A percentile compares a stretch with the other conserved stretches of the same genome.
phyloP scores from a whole-genome alignment of 2,888 invertebrate genomes.

The Chloroclysta siterata region DNA sequence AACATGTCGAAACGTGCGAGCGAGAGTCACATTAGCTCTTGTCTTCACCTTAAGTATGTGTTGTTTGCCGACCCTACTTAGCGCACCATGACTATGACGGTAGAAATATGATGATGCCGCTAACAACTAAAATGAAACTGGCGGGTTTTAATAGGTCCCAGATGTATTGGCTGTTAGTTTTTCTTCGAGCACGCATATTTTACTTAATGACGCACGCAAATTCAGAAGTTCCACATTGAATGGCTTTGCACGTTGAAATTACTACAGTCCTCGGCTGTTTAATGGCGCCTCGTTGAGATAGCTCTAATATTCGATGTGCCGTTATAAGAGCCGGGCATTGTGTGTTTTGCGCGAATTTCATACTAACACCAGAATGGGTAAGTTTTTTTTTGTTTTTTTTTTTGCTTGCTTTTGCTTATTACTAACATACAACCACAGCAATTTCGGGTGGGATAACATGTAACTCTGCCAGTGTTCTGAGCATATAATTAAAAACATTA shows the following conservation, averaged over 20 bases:
- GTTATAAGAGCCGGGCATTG: slow-evolving; percentile 21
- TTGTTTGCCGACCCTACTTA: no score
- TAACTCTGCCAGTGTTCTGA: no score
- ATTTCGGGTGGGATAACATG: no score
- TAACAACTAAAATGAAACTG: no score
- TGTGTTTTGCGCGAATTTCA: slow-evolving; percentile 9
- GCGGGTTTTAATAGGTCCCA: no score
- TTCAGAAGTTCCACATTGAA: background rate
- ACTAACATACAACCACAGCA: slow-evolving; percentile 10
- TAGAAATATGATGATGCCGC: no score
- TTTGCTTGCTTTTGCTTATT: slow-evolving; percentile 4
- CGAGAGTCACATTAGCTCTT: no score
- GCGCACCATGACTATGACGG: no score
- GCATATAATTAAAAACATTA: no score
- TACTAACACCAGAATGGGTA: slow-evolving; percentile 27
- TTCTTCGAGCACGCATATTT: background rate
- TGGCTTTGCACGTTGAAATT: background rate
- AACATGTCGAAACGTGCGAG: no score
- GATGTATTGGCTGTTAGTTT: no score
- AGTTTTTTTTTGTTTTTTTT: slow-evolving; percentile 25
- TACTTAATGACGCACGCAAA: background rate
- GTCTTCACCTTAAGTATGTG: no score
- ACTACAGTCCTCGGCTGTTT: slow-evolving; percentile 1
- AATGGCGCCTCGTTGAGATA: slow-evolving; percentile 12
- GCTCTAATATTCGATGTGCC: slow-evolving; percentile 22